Evolutionary conservation across 2,113 vertebrate species (phyloP).

Genomic region (Ictidomys tridecemlineatus): DNA sequence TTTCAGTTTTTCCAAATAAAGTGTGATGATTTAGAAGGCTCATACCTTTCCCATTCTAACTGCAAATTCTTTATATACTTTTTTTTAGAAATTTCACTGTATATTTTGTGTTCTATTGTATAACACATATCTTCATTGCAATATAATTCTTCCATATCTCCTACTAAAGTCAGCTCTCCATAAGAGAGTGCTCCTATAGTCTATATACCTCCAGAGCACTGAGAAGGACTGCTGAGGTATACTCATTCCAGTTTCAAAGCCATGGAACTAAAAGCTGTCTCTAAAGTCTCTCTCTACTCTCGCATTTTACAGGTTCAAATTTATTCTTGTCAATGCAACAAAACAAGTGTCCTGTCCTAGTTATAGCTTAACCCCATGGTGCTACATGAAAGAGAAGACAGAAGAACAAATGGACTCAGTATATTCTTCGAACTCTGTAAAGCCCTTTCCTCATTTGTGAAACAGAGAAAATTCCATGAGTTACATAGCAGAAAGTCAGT

Average conservation of each 20-base stretch:
- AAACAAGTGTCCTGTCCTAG: not conserved
- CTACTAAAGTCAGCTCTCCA: not conserved
- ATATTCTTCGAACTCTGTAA: not conserved
- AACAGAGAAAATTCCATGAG: slow-evolving; percentile 6
- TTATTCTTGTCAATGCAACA: not conserved
- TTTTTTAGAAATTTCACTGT: slow-evolving; percentile 6
- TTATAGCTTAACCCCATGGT: not conserved
- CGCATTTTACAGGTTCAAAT: not conserved
- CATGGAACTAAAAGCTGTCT: not conserved
- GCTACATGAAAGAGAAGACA: not conserved
- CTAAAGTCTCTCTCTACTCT: not conserved
- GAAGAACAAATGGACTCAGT: not conserved
- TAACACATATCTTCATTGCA: slow-evolving; percentile 3
- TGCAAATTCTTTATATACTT: not conserved
- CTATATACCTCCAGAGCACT: not conserved
- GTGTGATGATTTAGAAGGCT: not conserved
- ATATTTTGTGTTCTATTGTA: not conserved
- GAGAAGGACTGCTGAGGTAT: not conserved
- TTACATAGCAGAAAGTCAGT: not conserved
- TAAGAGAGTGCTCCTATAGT: not conserved
- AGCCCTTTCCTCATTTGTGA: not conserved
- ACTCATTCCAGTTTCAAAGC: not conserved
- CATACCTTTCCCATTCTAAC: not conserved
- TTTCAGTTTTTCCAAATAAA: not conserved
- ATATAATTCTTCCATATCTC: slow-evolving; percentile 14